Base-by-base conservation (phyloP, 2,113 vertebrate species). In the Corydoras sp. region DNA sequence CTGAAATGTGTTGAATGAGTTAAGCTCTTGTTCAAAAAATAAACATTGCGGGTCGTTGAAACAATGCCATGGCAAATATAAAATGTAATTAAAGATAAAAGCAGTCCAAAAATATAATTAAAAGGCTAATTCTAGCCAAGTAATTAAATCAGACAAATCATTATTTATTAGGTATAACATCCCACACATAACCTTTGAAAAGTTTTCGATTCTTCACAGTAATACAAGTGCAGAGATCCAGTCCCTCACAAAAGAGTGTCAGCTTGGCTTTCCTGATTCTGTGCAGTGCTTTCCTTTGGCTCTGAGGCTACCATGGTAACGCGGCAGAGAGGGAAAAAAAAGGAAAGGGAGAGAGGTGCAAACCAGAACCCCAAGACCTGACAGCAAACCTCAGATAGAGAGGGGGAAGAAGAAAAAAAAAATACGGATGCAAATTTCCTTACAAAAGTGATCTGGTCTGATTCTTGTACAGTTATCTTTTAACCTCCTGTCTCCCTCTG, bases 391-490 rank as follows among this genome's bases (percentile, higher is more conserved):
- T 14, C 54, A n/a, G 64, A 54, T 63, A 61, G 12, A 62, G 64
- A 70, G 24, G 11, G 58, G 48, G 5, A 31, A 43, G 43, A 13
- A 10, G n/a, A 30, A n/a, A 63, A 18, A 29, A 56, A 30, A 29
- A 51, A 51, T n/a, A 49, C 31, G 29, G 5, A 29, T 10, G 10
- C 72, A 68, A 74, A 85, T 85, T 89, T 89, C 85, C 85, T 18
- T 30, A 11, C 30, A 75, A 71, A 77, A 63, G 30, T 58, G 53
- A 69, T 76, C 62, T 32, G 35, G 55, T 70, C 71, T 66, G 68
- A 51, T 74, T 24, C n/a, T 48, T 61, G 30, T 53, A 32, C n/a
- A 15, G 29, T 69, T 18, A 54, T 60, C 56, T 55, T 62, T 10
- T 29, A 50, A 31, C 43, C 58, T 76, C 11, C 48, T 50, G 56